Evolutionary conservation across 2,888 invertebrate genomes (phyloP).

Genomic region (Drosophila barbarae): DNA sequence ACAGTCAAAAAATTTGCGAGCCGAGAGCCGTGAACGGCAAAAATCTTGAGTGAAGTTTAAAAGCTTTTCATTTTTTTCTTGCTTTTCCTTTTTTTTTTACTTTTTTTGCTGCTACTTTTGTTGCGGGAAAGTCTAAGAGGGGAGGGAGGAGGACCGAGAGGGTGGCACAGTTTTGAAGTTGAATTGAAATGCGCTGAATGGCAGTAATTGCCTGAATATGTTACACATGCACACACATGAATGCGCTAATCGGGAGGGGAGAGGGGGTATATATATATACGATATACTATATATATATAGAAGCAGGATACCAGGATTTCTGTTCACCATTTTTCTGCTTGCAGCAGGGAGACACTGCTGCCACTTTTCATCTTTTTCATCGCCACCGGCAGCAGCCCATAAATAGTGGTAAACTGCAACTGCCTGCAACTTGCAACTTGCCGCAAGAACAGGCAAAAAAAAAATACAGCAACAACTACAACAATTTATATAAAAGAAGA

Average conservation of each 20-base stretch:
- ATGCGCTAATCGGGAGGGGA: conserved; percentile 52
- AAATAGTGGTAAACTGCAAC: conserved; percentile 66
- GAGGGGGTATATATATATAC: conserved; percentile 1
- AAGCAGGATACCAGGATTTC: conserved; percentile 14
- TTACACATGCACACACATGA: conserved; percentile 67
- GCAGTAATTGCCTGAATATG: conserved; percentile 73
- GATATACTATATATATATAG: not conserved
- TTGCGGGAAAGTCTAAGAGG: not conserved
- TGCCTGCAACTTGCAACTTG: conserved; percentile 55
- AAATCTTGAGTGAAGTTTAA: conserved; percentile 74
- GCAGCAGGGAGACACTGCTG: conserved; percentile 34
- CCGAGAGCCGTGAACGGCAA: conserved; percentile 70
- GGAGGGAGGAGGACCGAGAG: conserved; percentile 28
- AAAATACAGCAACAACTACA: not conserved
- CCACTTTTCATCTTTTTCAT: conserved; percentile 54
- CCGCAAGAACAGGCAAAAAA: conserved; percentile 22
- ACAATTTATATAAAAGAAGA: conserved; percentile 1
- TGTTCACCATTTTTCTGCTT: conserved; percentile 59
- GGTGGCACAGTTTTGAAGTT: conserved; percentile 64
- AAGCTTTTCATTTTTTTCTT: conserved; percentile 59
- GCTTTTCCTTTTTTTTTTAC: conserved; percentile 58
- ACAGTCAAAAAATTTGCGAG: conserved; percentile 71
- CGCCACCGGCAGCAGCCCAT: conserved; percentile 43
- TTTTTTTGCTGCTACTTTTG: conserved; percentile 36
- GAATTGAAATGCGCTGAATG: conserved; percentile 74